phyloP scores from a whole-genome alignment of 2,797 vertebrate species.

The Rachycentron canadum region DNA sequence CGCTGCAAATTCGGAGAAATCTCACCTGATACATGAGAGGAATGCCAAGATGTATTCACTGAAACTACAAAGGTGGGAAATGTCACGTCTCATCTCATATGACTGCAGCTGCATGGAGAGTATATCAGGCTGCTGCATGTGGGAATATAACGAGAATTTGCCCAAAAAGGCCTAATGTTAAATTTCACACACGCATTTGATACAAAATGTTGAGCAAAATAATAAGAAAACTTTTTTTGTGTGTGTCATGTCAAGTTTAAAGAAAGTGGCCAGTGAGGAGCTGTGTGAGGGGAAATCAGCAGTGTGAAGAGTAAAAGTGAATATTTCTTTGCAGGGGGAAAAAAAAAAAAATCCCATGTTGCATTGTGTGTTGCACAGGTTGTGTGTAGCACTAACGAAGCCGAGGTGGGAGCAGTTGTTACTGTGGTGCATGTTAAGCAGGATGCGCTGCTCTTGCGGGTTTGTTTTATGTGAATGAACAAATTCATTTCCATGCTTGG shows the following conservation, averaged over 20 bases:
- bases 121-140: not conserved
- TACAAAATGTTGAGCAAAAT: not conserved
- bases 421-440: slow-evolving; percentile 58
- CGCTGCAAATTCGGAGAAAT: slow-evolving; percentile 84
- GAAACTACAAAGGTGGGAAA: slow-evolving; percentile 81
- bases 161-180: not conserved
- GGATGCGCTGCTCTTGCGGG: slow-evolving; percentile 39
- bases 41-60: slow-evolving; percentile 84
- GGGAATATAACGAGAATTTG: not conserved
- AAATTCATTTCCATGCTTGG: slow-evolving; percentile 84
- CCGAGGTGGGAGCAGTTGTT: slow-evolving; percentile 37
- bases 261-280: not conserved
- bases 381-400: not conserved
- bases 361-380: not conserved
- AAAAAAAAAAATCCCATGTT: too few species aligned
- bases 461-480: slow-evolving; percentile 80
- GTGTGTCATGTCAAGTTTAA: not conserved
- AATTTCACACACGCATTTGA: not conserved
- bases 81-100: not conserved
- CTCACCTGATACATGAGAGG: slow-evolving; percentile 85
- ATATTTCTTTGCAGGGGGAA: not conserved
- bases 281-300: not conserved
- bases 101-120: not conserved
- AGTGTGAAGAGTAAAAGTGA: not conserved
- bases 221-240: not conserved